phyloP scores from a whole-genome alignment of 2,888 invertebrate species.

The Epinotia demarniana region DNA sequence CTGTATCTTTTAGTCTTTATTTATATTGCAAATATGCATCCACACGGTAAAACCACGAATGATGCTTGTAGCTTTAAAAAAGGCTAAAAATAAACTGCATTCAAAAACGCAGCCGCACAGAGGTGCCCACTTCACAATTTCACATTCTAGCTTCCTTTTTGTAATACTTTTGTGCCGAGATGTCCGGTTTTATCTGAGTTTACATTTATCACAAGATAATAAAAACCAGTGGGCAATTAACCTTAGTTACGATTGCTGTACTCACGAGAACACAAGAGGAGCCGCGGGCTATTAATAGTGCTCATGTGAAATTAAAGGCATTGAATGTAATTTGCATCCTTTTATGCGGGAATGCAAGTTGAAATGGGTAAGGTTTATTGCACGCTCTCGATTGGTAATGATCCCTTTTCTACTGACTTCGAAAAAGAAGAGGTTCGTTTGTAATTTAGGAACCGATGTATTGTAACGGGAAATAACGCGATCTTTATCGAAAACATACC shows the following conservation, averaged over 20 bases:
- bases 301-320: slow-evolving; percentile 41
- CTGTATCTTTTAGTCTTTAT: not conserved
- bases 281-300: slow-evolving; percentile 23
- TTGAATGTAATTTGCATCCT: slow-evolving; percentile 43
- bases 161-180: slow-evolving; percentile 19
- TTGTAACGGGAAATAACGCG: too few species aligned
- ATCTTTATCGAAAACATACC: too few species aligned
- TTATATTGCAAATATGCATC: not conserved
- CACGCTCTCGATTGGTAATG: slow-evolving; percentile 10
- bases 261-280: slow-evolving; percentile 1
- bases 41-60: not conserved
- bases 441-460: too few species aligned
- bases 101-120: slow-evolving; percentile 17
- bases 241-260: slow-evolving; percentile 15
- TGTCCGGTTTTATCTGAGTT: slow-evolving; percentile 21
- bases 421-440: not conserved
- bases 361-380: slow-evolving; percentile 36
- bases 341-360: slow-evolving; percentile 42
- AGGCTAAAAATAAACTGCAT: slow-evolving; percentile 22
- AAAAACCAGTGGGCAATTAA: slow-evolving; percentile 32
- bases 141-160: slow-evolving; percentile 21
- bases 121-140: slow-evolving; percentile 23
- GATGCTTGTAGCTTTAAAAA: not conserved
- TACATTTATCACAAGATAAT: slow-evolving; percentile 30
- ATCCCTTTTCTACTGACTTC: not conserved